Base-by-base conservation (phyloP, 92 coral and sea anemone species). In the Porites rus region DNA sequence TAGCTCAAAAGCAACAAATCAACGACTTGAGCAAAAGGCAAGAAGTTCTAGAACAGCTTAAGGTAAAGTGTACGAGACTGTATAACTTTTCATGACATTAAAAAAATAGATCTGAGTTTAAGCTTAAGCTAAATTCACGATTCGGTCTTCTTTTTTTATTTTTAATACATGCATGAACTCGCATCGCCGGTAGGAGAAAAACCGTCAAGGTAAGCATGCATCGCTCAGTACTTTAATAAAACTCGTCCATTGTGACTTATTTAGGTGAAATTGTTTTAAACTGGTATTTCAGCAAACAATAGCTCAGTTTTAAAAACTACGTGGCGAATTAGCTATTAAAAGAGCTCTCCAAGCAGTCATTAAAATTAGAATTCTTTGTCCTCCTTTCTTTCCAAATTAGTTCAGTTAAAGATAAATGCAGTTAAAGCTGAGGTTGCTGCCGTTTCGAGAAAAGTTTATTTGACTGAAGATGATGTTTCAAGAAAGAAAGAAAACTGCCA, bases 1-100 rank as follows among this genome's bases (percentile, higher is more conserved):
- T 86, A 17, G 98, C 95, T 70, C 98, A 95, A 77, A 95, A 92
- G 66, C 92, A 90, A 20, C 98, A 95, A 72, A 86, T 87, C 68
- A 56, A 51, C 56, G 93, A 92, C 71, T 86, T 95, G 28, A 69
- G 72, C 65, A 89, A 91, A 74, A 87, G 88, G 65, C 82, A 89
- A 38, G 92, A 91, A 52, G 31, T 91, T 73, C 79, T 93, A 18
- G 88, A 80, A 1, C 78, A 74, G 67, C 76, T 92, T 22, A 91
- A 89, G 95, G 98, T 94, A 87, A 28, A 38, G 46, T 38, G 46
- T 10, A 56, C 61, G 61, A 56, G 16, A 8, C 16, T 38, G 46
- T 3, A 38, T 38, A 38, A 38, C 46, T 38, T 38, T 38, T 38
- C 46, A 38, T 38, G 46, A 38, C 46, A 38, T 38, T 38, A 38